Evolutionary conservation across 2,113 vertebrate genomes (phyloP).

Genomic region (Camelus dromedarius): DNA sequence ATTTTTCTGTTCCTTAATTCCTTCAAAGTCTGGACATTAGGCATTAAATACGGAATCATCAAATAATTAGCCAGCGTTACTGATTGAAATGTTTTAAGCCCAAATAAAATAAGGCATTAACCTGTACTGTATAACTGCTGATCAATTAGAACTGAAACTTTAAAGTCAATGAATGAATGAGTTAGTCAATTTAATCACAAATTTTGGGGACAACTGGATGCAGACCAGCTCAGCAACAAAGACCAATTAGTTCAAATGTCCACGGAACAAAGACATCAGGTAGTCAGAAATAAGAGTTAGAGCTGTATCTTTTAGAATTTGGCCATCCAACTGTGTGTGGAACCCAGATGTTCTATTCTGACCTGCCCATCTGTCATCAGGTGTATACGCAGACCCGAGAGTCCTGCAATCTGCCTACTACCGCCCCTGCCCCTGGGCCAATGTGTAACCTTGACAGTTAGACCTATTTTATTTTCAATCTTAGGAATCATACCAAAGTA

Average conservation of each 20-base stretch:
- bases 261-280: background rate
- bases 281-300: background rate
- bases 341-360: background rate
- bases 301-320: background rate
- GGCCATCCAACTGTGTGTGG: background rate
- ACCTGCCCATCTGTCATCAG: background rate
- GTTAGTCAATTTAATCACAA: background rate
- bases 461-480: background rate
- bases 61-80: background rate
- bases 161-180: background rate
- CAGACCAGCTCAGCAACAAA: background rate
- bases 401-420: background rate
- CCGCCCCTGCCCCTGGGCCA: background rate
- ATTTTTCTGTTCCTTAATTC: background rate
- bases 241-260: background rate
- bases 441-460: background rate
- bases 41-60: background rate
- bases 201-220: background rate
- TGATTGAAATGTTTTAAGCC: constrained; percentile 33
- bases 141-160: background rate
- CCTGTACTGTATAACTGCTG: background rate
- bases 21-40: background rate
- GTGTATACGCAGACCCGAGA: background rate
- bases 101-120: constrained; percentile 29
- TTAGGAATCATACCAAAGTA: background rate